Conservation (phyloP, 2,113 vertebrate species). For the cattle (Bos taurus) region DNA sequence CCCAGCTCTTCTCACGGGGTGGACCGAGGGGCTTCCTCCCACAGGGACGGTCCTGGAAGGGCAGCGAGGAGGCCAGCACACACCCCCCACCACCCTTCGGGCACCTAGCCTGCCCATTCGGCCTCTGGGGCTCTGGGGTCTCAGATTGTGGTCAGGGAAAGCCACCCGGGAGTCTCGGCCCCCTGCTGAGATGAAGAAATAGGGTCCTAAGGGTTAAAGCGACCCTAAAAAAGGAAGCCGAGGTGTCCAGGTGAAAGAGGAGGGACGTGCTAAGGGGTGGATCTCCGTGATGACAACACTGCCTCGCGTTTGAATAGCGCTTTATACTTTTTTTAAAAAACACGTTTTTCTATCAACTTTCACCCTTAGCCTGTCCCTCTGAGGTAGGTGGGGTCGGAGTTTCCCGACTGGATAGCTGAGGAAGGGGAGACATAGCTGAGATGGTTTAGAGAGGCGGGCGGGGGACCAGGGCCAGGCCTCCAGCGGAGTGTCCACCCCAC, state of each 20-base stretch:
- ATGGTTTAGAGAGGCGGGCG: background rate
- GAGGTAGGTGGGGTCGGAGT: background rate
- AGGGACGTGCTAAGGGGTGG: constrained; percentile 34
- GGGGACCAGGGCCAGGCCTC: background rate
- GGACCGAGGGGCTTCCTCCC: background rate
- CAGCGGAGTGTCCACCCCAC: constrained; percentile 24
- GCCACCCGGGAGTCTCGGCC: background rate
- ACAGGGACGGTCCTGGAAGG: background rate
- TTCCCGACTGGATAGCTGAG: background rate
- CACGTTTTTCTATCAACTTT: constrained; percentile 55
- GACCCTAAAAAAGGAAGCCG: background rate
- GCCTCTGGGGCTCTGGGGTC: background rate
- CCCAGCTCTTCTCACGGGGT: constrained; percentile 11
- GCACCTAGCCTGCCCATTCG: background rate
- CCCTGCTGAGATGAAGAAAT: background rate
- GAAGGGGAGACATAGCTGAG: background rate
- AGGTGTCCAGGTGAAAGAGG: background rate
- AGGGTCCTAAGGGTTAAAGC: background rate
- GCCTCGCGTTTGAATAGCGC: constrained; percentile 58
- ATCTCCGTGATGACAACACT: constrained; percentile 38
- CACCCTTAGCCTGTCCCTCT: constrained; percentile 46
- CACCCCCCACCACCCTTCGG: background rate
- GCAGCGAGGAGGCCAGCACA: background rate
- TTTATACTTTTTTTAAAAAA: constrained; percentile 67
- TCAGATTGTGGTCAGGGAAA: background rate